Conservation (phyloP, 2,797 vertebrate species). For the Scomberomorus guttatus region DNA sequence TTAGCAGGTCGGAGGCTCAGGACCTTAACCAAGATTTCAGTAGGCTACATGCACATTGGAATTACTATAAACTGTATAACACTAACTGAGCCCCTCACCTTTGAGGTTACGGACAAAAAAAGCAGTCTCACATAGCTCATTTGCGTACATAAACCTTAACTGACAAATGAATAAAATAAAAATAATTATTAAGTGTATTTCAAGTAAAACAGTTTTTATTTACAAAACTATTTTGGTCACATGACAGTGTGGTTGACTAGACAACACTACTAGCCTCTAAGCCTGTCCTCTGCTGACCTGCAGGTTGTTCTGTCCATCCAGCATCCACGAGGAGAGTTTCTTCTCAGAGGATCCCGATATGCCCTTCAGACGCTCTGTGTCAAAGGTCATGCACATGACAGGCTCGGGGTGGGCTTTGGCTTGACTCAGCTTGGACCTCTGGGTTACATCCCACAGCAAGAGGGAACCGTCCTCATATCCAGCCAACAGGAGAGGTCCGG, state of each 20-base stretch:
- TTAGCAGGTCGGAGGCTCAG: slow-evolving; percentile 20
- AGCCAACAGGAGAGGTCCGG: slow-evolving; percentile 89
- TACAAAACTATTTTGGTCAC: no score
- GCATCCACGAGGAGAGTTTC: slow-evolving; percentile 90
- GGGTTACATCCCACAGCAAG: slow-evolving; percentile 92
- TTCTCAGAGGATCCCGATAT: slow-evolving; percentile 94
- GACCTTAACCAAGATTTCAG: slow-evolving; percentile 17
- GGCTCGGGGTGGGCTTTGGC: slow-evolving; percentile 90
- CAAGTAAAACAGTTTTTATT: no score
- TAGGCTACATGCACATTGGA: neutral
- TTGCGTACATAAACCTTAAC: neutral
- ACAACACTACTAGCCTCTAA: neutral
- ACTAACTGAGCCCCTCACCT: no score
- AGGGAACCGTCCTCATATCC: slow-evolving; percentile 97
- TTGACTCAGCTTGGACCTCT: slow-evolving; percentile 85
- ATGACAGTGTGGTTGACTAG: neutral
- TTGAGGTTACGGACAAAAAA: no score
- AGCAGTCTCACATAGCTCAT: neutral
- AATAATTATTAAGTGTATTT: no score
- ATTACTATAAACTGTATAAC: no score
- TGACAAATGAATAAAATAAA: neutral
- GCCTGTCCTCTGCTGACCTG: slow-evolving; percentile 89
- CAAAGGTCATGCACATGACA: slow-evolving; percentile 96
- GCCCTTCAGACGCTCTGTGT: slow-evolving; percentile 87
- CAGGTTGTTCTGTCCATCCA: slow-evolving; percentile 90